phyloP scores from a whole-genome alignment of 2,888 invertebrate genomes.

The Eupeodes latifasciatus region DNA sequence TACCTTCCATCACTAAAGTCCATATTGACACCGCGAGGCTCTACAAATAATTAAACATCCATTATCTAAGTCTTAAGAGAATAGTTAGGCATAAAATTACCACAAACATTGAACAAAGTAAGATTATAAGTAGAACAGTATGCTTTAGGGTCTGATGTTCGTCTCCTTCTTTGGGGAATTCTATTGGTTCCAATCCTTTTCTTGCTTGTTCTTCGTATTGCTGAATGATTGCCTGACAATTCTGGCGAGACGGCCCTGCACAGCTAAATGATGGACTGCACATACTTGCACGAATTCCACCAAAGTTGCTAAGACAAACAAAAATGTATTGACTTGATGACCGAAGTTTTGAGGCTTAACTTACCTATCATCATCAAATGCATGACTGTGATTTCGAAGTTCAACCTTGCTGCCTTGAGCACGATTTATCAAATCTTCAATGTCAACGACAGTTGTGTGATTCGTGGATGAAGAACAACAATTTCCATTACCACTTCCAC shows the following conservation, averaged over 20 bases:
- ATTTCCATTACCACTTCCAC: constrained; percentile 80
- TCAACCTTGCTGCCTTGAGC: constrained; percentile 45
- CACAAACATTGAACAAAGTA: constrained; percentile 94
- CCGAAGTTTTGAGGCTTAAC: not conserved
- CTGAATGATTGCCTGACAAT: constrained; percentile 85
- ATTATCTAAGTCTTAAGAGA: not conserved
- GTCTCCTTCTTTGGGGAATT: constrained; percentile 85
- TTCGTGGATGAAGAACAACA: constrained; percentile 81
- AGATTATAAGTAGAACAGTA: constrained; percentile 91
- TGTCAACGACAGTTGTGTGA: constrained; percentile 86
- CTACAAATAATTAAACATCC: constrained; percentile 83
- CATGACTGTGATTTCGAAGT: constrained; percentile 65
- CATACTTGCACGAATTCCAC: constrained; percentile 78
- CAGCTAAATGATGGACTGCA: constrained; percentile 86
- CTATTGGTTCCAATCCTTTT: constrained; percentile 85
- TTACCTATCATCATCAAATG: constrained; percentile 73
- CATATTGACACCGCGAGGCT: constrained; percentile 93
- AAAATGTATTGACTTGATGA: not conserved
- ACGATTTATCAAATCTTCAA: constrained; percentile 86
- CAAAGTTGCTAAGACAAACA: constrained; percentile 67
- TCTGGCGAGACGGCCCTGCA: constrained; percentile 84
- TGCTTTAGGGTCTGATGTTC: constrained; percentile 92
- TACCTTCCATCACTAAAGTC: constrained; percentile 92
- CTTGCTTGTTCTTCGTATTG: constrained; percentile 85
- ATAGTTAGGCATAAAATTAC: constrained; percentile 85